Evolutionary conservation across 2,888 invertebrate species (phyloP), one percentile per base, ranked within the genome.

Genomic region (Ferdinandea cuprea): DNA sequence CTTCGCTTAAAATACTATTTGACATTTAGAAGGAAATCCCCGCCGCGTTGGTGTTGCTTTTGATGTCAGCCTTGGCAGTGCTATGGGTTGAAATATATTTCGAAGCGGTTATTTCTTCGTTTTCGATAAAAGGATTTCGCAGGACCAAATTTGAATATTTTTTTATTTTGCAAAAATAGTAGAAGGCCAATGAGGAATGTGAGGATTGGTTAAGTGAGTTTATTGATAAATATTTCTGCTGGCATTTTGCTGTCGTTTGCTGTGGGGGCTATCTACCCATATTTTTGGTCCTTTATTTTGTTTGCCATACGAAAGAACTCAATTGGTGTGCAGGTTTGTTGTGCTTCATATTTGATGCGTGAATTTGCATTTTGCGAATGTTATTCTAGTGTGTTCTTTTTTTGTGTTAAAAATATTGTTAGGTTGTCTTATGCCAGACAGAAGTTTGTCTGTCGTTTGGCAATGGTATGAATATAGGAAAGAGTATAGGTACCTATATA

Each of bases 291-390:
- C 11, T 17, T 13, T 68, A 13, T 52, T 52, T 44, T 32, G 19
- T 28, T 50, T 30, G 37, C 17, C 5, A 25, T 54, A 35, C 30
- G 42, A 69, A 74, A 74, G 44, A 25, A 74, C 73, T 72, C 78
- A 66, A 73, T 79, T 61, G 50, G 58, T 54, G 28, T 59, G 48
- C 32, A 48, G 48, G 28, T 65, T 65, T 72, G 65, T 59, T 40
- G 15, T n/a, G 46, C 30, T 58, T 66, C 3, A 44, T 61, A 59
- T 77, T 77, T 54, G 72, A 66, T 59, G 66, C 72, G 66, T 61
- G 59, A 79, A 79, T 79, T 79, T 79, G 59, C 66, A 73, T 73
- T 78, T 50, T 44, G 11, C 25, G 21, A 28, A 77, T 52, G 44
- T 50, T 35, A 30, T 69, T 50, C 28, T 7, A 37, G 30, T 19